Base-by-base conservation (phyloP, 1,140 invertebrate species). In the Hypsibius dujardini region DNA sequence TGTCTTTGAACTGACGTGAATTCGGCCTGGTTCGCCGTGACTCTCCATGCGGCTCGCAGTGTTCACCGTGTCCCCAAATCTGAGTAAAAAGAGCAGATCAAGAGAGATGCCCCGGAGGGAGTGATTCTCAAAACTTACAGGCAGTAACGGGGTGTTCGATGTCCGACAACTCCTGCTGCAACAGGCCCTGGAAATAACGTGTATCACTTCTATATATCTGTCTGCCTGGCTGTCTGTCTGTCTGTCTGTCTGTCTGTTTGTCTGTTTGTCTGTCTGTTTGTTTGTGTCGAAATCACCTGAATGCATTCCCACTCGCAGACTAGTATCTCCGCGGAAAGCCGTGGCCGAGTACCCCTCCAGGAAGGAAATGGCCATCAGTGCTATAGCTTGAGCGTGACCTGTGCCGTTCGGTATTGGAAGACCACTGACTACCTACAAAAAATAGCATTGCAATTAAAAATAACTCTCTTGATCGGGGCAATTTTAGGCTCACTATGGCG, bases 141-240 rank as follows among this genome's bases (percentile, higher is more conserved):
- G 74, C 86, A 87, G 76, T 86, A 86, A 14, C 85, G 76, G 0
- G 85, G 85, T 84, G 85, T 85, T 47, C 82, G 84, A 15, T 83
- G 80, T 1, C 85, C 85, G 1, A 86, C 84, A 0, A 86, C 83
- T 0, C 85, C 85, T 0, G 84, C 92, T 0, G 92, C 73, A 76
- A 76, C 47, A 46, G 70, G 28, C 3, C 12, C 47, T 47, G 40
- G 50, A 56, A 56, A 56, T 7, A 56, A 56, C 28, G 28, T 28
- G 28, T 28, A 28, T 28, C 28, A 28, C 28, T 28, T 28, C 28
- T 28, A 28, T 28, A 28, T 28, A 28, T 28, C 28, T 28, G 28
- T 28, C 28, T 28, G 28, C 28, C 28, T 28, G 28, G 28, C 28
- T 28, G 28, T 28, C 28, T 28, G 28, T 28, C 28, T 28, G 28